Evolutionary conservation across 2,113 vertebrate genomes (phyloP).

Genomic region (Entomyzon cyanotis): DNA sequence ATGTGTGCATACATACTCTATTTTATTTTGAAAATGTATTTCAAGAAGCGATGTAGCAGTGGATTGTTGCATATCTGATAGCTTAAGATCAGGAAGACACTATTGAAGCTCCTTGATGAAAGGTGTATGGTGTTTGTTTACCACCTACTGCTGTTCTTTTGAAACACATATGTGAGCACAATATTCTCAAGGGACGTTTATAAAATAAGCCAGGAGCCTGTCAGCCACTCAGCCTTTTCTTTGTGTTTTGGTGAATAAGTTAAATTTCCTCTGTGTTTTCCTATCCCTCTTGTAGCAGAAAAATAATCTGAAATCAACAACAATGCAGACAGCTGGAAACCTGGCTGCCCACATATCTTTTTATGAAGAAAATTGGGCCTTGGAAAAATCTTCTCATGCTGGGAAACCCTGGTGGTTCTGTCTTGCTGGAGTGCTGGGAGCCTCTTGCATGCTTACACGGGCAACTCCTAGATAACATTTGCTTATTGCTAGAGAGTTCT

Average conservation of each 20-base stretch:
- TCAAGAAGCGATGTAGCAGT: neutral
- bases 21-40: neutral
- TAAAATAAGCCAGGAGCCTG: neutral
- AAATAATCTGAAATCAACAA: conserved; percentile 4
- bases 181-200: conserved; percentile 1
- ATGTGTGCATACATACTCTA: neutral
- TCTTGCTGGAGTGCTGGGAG: neutral
- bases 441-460: neutral
- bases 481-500: neutral
- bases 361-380: neutral
- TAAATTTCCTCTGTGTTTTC: neutral
- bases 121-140: conserved; percentile 28
- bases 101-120: neutral
- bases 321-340: neutral
- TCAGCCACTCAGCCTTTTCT: conserved; percentile 13
- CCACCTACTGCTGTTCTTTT: conserved; percentile 18
- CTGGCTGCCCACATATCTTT: neutral
- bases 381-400: neutral
- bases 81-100: neutral
- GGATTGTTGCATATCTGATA: neutral
- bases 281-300: neutral
- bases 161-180: conserved; percentile 27
- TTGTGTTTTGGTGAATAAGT: neutral
- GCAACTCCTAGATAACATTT: neutral
- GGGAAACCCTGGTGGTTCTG: neutral